Percentiles rank a stretch among this genome's conserved stretches.
These are phyloP conservation scores for Patella ulyssiponensis DNA, from an alignment of 2,888 invertebrate species.

Conservation along the genomic window DNA sequence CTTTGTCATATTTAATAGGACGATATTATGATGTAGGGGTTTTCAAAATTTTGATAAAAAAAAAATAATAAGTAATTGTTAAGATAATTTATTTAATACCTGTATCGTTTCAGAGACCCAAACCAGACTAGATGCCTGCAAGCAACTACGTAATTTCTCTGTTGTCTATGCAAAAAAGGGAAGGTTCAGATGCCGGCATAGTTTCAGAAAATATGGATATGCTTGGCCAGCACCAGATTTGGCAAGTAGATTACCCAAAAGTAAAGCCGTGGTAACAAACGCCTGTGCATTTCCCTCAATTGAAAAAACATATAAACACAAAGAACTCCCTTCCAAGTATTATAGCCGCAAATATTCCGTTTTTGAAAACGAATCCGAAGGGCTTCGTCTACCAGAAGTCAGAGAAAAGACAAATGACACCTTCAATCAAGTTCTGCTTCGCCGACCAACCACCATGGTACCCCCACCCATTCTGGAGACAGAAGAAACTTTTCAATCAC, in stretches of 20 bases:
- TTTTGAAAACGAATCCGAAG: too few species aligned
- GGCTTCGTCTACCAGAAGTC: neutral
- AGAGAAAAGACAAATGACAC: neutral
- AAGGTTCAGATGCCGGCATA: neutral
- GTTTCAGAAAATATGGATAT: neutral
- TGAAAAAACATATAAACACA: neutral
- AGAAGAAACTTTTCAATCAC: neutral
- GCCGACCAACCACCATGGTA: neutral
- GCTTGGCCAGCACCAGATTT: neutral
- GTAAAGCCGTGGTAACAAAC: neutral
- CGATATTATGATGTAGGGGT: too few species aligned
- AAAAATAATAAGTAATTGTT: too few species aligned
- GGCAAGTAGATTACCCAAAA: neutral
- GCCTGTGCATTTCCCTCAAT: neutral
- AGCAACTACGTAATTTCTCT: neutral
- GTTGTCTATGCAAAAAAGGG: neutral
- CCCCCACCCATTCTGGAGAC: neutral
- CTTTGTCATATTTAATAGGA: too few species aligned
- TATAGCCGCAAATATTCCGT: too few species aligned
- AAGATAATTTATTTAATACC: too few species aligned
- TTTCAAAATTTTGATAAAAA: too few species aligned
- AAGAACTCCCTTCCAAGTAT: neutral
- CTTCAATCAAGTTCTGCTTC: neutral
- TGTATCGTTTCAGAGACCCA: neutral
- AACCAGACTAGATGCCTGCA: neutral